Evolutionary conservation across 1,140 invertebrate genomes (phyloP).

Genomic region (Drosophila nannoptera): DNA sequence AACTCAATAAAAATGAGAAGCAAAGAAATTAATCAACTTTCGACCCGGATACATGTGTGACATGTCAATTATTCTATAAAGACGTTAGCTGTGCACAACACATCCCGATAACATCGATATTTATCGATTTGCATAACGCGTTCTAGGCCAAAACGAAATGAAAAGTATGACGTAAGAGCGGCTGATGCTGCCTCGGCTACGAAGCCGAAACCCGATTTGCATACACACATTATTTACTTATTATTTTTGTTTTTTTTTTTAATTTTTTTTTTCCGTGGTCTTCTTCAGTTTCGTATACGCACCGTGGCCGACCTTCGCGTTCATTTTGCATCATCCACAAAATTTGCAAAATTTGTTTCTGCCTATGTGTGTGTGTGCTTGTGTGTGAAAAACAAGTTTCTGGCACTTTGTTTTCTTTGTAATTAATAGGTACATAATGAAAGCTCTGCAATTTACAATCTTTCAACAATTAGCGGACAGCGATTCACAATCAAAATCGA

Average conservation of each 20-base stretch:
- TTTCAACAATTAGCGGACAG: constrained; percentile 30
- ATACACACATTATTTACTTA: neutral
- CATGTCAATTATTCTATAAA: constrained; percentile 4
- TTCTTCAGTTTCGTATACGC: constrained; percentile 28
- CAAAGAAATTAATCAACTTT: constrained; percentile 24
- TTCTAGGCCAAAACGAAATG: constrained; percentile 45
- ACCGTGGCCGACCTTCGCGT: constrained; percentile 34
- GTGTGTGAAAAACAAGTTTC: constrained; percentile 5
- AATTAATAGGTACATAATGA: constrained; percentile 45
- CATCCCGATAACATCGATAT: neutral
- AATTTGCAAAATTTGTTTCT: constrained; percentile 36
- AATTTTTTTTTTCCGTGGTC: constrained; percentile 33
- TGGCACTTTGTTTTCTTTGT: constrained; percentile 37
- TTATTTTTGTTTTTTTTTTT: constrained; percentile 10
- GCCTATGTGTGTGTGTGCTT: neutral
- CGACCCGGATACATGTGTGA: constrained; percentile 10
- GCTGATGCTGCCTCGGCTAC: neutral
- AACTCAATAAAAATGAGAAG: constrained; percentile 8
- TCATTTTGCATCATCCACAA: constrained; percentile 44
- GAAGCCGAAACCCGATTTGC: neutral
- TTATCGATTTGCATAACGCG: constrained; percentile 33
- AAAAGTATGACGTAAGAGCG: constrained; percentile 44
- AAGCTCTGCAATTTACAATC: constrained; percentile 31
- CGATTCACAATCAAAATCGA: constrained; percentile 28
- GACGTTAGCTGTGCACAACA: too few relatives aligned